Evolutionary conservation across 2,797 vertebrate species (phyloP), one percentile per base, ranked within the genome.

Genomic region (Gallirallus australis): DNA sequence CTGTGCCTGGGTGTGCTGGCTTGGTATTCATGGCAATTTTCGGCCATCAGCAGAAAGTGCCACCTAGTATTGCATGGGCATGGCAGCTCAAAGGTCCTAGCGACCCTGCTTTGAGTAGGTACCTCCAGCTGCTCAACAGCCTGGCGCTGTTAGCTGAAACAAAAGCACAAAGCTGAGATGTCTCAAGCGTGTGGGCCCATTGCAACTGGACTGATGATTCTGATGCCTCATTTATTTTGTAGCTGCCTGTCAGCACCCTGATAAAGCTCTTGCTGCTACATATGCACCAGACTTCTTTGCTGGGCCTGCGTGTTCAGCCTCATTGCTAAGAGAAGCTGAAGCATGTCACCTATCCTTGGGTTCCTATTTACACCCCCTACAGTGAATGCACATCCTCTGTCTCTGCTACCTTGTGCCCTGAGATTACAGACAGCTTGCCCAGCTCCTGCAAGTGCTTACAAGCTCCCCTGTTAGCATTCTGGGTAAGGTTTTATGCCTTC

Each of bases 1-100:
- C 37, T 0, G 0, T 16, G 42, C 30, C 23, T 11, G 53, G 52
- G 5, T 0, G 0, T 45, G 18, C 31, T 39, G 31, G 25, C 48
- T 89, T 37, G 37, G 63, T 18, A 66, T 33, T 82, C 11, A 5
- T 20, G n/a, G 35, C 35, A 56, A n/a, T 45, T 82, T 93, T 66
- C 78, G 48, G 33, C 33, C 77, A 52, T 15, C 35, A 76, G n/a
- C 65, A 88, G 30, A 65, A 90, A 79, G 47, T 37, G 35, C 75
- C 50, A 23, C 25, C 20, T 54, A 21, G 40, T 31, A 31, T 4
- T 81, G 23, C 48, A 20, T 0, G 28, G 28, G 15, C 60, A 28
- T 11, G 17, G 63, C 15, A 47, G 42, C 39, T 89, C 54, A 45
- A 40, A 28, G 40, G 16, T 73, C 40, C 80, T 75, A 45, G n/a